phyloP scores from a whole-genome alignment of 2,113 vertebrate species.

The Chascanopsetta lugubris region DNA sequence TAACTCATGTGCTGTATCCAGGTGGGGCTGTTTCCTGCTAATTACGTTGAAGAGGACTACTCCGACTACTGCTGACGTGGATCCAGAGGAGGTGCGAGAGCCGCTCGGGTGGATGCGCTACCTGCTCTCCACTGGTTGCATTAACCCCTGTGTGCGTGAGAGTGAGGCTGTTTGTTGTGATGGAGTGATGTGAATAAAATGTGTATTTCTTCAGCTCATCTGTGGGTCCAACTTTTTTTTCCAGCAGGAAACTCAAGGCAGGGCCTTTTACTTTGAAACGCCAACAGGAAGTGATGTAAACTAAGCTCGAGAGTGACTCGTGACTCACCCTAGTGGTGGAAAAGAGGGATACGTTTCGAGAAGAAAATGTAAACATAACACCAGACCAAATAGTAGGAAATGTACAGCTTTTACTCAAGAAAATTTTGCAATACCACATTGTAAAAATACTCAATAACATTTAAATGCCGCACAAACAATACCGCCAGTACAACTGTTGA shows the following conservation, averaged over 20 bases:
- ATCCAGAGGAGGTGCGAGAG: neutral
- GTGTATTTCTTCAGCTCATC: conserved; percentile 8
- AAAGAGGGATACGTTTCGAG: too few species aligned
- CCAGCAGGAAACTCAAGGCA: too few species aligned
- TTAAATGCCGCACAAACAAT: neutral
- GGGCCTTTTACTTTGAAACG: too few species aligned
- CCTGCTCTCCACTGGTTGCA: conserved; percentile 19
- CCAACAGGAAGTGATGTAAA: too few species aligned
- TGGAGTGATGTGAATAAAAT: conserved; percentile 64
- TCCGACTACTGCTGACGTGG: conserved; percentile 92
- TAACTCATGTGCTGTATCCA: conserved; percentile 51
- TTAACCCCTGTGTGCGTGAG: conserved; percentile 43
- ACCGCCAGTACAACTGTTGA: too few species aligned
- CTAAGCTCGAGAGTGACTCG: too few species aligned
- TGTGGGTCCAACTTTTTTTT: conserved; percentile 6
- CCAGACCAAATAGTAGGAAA: neutral
- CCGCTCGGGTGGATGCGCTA: conserved; percentile 1
- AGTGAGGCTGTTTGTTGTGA: conserved; percentile 12
- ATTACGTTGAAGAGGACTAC: conserved; percentile 95
- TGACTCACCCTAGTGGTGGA: too few species aligned
- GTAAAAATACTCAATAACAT: neutral
- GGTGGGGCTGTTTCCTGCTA: conserved; percentile 92
- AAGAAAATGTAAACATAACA: neutral
- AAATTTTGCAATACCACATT: neutral
- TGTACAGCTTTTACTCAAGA: neutral